Evolutionary conservation across 2,888 invertebrate species (phyloP).

Genomic region (Atethmia centrago): DNA sequence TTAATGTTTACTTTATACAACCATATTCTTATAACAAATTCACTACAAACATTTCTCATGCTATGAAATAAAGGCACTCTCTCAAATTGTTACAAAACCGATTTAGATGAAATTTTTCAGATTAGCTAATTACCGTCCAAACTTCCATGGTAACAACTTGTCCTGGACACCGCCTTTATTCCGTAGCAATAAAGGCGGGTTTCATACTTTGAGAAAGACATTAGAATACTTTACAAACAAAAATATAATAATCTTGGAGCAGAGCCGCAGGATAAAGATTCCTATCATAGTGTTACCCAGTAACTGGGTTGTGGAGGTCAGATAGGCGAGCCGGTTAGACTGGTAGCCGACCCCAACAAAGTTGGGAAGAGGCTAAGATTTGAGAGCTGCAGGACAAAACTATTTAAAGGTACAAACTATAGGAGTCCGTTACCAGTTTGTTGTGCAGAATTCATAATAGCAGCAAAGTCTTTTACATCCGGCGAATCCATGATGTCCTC

Average conservation of each 20-base stretch:
- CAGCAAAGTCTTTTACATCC: conserved; percentile 10
- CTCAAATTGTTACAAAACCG: neutral
- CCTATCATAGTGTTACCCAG: neutral
- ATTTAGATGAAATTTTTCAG: neutral
- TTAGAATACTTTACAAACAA: neutral
- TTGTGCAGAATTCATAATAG: conserved; percentile 10
- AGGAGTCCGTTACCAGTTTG: neutral
- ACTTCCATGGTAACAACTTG: conserved; percentile 1
- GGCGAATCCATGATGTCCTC: conserved; percentile 44
- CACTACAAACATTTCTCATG: neutral
- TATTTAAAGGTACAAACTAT: neutral
- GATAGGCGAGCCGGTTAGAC: neutral
- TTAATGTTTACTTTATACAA: neutral
- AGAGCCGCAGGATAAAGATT: neutral
- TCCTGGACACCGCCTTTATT: neutral
- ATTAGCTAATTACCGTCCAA: neutral
- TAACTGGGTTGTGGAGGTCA: neutral
- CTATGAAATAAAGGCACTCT: neutral
- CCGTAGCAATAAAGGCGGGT: neutral
- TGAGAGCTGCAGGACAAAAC: neutral
- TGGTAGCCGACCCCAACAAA: neutral
- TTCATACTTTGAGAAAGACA: neutral
- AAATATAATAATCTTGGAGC: neutral
- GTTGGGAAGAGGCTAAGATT: neutral
- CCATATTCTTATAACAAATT: neutral